Base-by-base conservation (phyloP, 2,888 invertebrate genomes). In the Unio pictorum region DNA sequence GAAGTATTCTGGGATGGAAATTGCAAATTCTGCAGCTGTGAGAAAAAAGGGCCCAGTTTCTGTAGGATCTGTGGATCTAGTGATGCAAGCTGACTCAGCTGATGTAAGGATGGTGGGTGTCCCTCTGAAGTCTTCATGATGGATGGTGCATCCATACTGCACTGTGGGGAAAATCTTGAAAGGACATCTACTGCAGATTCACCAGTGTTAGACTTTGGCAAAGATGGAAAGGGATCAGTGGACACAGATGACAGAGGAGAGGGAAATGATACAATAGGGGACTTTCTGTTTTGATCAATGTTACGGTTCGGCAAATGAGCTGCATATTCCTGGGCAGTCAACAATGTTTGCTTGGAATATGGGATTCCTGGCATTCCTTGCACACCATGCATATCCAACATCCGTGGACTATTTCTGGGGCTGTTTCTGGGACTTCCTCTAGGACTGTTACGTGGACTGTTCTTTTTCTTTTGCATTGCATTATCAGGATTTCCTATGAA, bases 401-500 rank as follows among this genome's bases (percentile, higher is more conserved):
- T 55, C 54, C 73, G 61, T 8, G 72, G 71, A 60, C 71, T 72
- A 61, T 72, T 71, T 28, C 76, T 62, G n/a, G 76, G 76, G 64
- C 75, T 75, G 67, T 71, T 74, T 26, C 77, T 56, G 5, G 77
- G 77, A 66, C 75, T 77, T 20, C 69, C 68, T 54, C 77, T 64
- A 18, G 77, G 77, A 66, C 77, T 77, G 67, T 77, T 75, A 55
- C 77, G 67, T 54, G 77, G 77, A 62, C 77, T 77, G 56, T 71
- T 72, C 62, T 77, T 77, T 68, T 77, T 77, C 59, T 77, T 77
- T 66, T 73, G 77, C 73, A 73, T 75, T 73, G 75, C 57, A 62
- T 69, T 59, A 67, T 77, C 77, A 55, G 71, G 66, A 60, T 58
- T 69, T 56, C 72, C 74, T 74, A 66, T 59, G 4, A 23, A 15